Evolutionary conservation across 2,888 invertebrate genomes (phyloP), one percentile per base, ranked within the genome.

Genomic region (Lydus trimaculatus): DNA sequence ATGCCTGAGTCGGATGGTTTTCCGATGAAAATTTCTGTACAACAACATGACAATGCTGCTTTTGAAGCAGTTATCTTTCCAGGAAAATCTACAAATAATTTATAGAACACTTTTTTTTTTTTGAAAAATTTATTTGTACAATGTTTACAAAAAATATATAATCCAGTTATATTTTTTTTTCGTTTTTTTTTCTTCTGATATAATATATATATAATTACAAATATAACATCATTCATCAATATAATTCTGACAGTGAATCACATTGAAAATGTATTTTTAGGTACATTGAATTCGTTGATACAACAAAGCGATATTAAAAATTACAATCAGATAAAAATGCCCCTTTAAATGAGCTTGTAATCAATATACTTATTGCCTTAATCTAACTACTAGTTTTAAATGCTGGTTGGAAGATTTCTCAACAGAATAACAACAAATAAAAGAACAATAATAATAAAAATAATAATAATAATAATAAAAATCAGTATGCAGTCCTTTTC

Each of bases 111-210:
- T 36, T 31, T 28, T 58, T 65, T 56, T 70, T 75, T 73, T 72
- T 70, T 74, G 73, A 74, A 78, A 77, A 75, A 72, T 75, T 75
- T 72, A 72, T 73, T 73, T 75, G 74, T 75, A 77, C 72, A 78
- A 77, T 76, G 75, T 75, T 75, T 77, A 78, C 70, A 78, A 78
- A 78, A 78, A 77, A 77, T 76, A 77, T 67, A 52, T 25, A 56
- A n/a, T 56, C 28, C 56, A 67, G 52, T 48, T 68, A 58, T 64
- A 64, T 66, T 68, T 56, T 56, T 56, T 28, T 4, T n/a, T 5
- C 2, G 2, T 48, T n/a, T n/a, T n/a, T n/a, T n/a, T n/a, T n/a
- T n/a, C n/a, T n/a, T n/a, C n/a, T n/a, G n/a, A n/a, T n/a, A 13
- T 56, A 15, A 56, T 56, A 56, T 56, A 56, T 20, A 17, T 7